Evolutionary conservation across 92 coral and sea anemone genomes (phyloP), one percentile per base, ranked within the genome.

Genomic region (Metridium senile): DNA sequence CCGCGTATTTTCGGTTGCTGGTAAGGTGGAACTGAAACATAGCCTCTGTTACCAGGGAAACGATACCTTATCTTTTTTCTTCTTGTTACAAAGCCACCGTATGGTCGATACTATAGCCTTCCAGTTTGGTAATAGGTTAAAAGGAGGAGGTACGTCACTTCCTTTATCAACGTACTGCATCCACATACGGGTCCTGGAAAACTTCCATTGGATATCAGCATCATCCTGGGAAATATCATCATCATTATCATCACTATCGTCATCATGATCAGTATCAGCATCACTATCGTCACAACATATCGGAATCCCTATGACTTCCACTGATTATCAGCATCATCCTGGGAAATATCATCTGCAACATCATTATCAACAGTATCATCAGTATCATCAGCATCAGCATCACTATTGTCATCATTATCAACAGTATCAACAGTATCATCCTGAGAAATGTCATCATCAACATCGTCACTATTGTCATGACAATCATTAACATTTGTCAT

Each of bases 161-260:
- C 90, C 94, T 79, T 84, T 89, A 46, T 89, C 94, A 0, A 92
- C 94, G 39, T 76, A 92, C 80, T 89, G 92, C 85, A 92, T 72
- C 97, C 97, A 92, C 89, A 92, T 85, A 21, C 81, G 88, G 76
- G 97, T 92, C 65, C 97, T 79, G 30, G 92, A 89, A 53, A 83
- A 89, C 81, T 92, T 92, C 97, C 97, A 92, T 59, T 92, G 93
- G 54, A 92, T 83, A 45, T 92, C 92, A 0, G 91, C 94, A 78
- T 89, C 92, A 65, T 87, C 85, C 97, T 90, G 80, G 21, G 23
- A 19, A 2, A 59, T 7, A 1, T 11, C 11, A 59, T 17, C 8
- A 26, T 59, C 0, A 25, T 43, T 21, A 11, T 34, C 28, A 11
- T 8, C 6, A 1, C 1, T 25, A 22, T 20, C 26, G 34, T n/a